Conservation (phyloP, 1,140 invertebrate species). For the Cotesia chilonis region DNA sequence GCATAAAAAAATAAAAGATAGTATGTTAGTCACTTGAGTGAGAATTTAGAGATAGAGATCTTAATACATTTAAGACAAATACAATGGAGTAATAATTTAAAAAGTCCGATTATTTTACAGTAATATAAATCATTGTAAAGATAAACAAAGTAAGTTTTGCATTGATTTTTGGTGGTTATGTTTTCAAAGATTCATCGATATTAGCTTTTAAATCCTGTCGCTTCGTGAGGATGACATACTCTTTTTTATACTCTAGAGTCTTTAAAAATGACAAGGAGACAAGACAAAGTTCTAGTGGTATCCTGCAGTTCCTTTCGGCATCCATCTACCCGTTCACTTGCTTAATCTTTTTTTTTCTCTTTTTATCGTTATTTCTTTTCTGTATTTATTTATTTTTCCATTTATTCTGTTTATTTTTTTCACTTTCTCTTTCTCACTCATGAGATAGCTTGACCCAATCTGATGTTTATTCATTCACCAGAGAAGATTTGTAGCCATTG, state of each 20-base stretch:
- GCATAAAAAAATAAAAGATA: too few relatives aligned
- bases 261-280: constrained; percentile 27
- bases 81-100: constrained; percentile 3
- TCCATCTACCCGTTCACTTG: constrained; percentile 7
- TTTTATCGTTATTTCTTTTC: background rate
- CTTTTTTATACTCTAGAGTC: constrained; percentile 20
- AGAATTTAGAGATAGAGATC: background rate
- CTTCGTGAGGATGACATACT: constrained; percentile 22
- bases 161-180: background rate
- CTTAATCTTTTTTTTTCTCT: background rate
- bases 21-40: background rate
- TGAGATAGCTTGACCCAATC: constrained; percentile 26
- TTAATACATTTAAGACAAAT: background rate
- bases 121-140: constrained; percentile 17
- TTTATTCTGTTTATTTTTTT: constrained; percentile 10
- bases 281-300: constrained; percentile 8
- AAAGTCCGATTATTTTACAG: constrained; percentile 16
- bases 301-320: constrained; percentile 26
- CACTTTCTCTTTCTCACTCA: constrained; percentile 6
- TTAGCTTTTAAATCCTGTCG: constrained; percentile 16
- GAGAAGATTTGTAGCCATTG: constrained; percentile 49
- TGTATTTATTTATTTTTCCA: background rate
- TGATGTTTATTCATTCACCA: constrained; percentile 31
- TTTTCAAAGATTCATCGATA: constrained; percentile 20
- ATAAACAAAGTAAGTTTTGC: constrained; percentile 27